phyloP scores from a whole-genome alignment of 2,797 vertebrate species.

The Antrozous pallidus region DNA sequence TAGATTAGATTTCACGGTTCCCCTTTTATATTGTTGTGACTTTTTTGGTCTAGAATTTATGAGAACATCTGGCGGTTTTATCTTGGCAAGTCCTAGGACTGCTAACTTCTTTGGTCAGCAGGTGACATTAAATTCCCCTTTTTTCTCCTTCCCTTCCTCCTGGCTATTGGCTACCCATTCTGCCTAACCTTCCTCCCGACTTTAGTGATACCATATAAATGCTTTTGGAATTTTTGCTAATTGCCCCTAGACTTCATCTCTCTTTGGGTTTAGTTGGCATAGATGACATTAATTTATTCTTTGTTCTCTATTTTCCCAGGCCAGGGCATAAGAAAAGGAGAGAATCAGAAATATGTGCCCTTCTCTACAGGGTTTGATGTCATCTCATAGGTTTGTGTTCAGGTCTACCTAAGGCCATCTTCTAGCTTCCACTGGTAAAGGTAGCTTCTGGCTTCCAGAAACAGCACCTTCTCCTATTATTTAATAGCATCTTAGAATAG shows the following conservation, averaged over 20 bases:
- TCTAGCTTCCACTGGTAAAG: not conserved
- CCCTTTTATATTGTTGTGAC: not conserved
- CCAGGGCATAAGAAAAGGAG: not conserved
- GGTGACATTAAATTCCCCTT: not conserved
- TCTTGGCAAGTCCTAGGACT: no score
- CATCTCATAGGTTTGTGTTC: not conserved
- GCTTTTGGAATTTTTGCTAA: not conserved
- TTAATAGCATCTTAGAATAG: not conserved
- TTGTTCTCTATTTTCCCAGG: not conserved
- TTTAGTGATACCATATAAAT: not conserved
- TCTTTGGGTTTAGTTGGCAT: not conserved
- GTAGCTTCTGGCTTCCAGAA: not conserved
- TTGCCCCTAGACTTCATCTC: not conserved
- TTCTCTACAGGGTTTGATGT: not conserved
- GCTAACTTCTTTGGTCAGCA: no score
- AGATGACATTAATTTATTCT: not conserved
- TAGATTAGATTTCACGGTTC: no score
- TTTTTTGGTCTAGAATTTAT: not conserved
- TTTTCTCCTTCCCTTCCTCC: not conserved
- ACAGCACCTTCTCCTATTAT: not conserved
- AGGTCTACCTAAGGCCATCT: not conserved
- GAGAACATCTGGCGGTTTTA: not conserved
- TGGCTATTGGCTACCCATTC: not conserved
- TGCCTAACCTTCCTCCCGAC: not conserved
- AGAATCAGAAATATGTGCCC: not conserved